phyloP scores from a whole-genome alignment of 2,113 vertebrate species.

The Collichthys lucidus region DNA sequence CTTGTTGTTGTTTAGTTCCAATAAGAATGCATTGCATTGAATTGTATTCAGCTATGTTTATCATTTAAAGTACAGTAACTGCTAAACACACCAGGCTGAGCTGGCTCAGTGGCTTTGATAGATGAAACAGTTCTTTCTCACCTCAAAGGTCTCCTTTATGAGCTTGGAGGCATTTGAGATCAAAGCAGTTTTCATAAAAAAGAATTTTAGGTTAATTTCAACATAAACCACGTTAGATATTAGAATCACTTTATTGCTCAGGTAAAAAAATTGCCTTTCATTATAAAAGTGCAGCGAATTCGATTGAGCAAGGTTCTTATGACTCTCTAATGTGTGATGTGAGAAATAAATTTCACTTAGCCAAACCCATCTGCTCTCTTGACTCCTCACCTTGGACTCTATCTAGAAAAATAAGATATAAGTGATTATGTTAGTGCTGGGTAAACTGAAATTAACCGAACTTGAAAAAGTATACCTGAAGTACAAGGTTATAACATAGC shows the following conservation, averaged over 20 bases:
- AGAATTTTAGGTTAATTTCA: slow-evolving; percentile 30
- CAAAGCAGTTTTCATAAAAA: slow-evolving; percentile 45
- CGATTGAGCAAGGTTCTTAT: slow-evolving; percentile 1
- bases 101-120: slow-evolving; percentile 5
- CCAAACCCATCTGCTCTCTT: not conserved
- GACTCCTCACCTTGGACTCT: not conserved
- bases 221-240: slow-evolving; percentile 6
- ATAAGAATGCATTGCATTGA: slow-evolving; percentile 10
- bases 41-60: slow-evolving; percentile 23
- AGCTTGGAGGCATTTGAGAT: slow-evolving; percentile 17
- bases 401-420: not conserved
- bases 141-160: slow-evolving; percentile 17
- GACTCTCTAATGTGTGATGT: not conserved
- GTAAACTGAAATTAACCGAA: not conserved
- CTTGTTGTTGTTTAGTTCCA: too few species aligned
- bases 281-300: not conserved
- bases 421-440: not conserved
- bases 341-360: not conserved
- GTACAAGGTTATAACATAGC: not conserved
- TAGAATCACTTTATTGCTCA: slow-evolving; percentile 19
- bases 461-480: slow-evolving; percentile 9
- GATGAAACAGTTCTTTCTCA: not conserved
- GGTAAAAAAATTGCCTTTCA: slow-evolving; percentile 19
- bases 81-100: slow-evolving; percentile 11
- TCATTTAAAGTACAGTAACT: slow-evolving; percentile 21